A percentile compares a stretch with the other conserved stretches of the same genome.
Conservation (phyloP, 2,113 vertebrate species). For the Istiophorus platypterus region DNA sequence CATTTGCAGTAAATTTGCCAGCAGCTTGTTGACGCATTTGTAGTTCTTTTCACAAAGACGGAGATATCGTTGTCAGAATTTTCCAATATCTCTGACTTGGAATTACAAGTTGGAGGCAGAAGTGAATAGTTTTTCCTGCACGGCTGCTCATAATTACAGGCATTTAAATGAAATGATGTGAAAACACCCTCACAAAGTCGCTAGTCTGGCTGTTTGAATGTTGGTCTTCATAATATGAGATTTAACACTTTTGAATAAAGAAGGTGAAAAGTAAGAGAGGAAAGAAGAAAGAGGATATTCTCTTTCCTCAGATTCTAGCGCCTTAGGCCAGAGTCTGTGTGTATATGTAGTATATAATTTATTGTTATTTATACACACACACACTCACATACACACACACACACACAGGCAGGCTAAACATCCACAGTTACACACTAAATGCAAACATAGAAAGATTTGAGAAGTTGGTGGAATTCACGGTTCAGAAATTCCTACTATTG, state of each 20-base stretch:
- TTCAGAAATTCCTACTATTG: conserved; percentile 59
- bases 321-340: conserved; percentile 54
- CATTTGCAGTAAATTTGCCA: background rate
- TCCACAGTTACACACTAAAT: conserved; percentile 33
- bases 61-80: background rate
- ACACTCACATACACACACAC: conserved; percentile 32
- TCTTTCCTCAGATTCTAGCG: conserved; percentile 50
- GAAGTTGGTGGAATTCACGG: conserved; percentile 51
- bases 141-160: background rate
- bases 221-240: conserved; percentile 21
- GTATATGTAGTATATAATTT: no score
- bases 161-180: background rate
- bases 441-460: conserved; percentile 45
- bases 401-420: conserved; percentile 40
- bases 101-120: background rate
- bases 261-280: conserved; percentile 3
- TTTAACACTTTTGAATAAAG: conserved; percentile 39
- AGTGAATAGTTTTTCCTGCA: background rate
- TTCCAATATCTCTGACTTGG: background rate
- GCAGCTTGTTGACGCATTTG: no score
- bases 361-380: conserved; percentile 9
- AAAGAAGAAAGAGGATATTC: conserved; percentile 51
- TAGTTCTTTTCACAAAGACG: no score
- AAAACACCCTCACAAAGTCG: background rate
- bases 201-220: background rate